Percentiles rank a stretch among this genome's conserved stretches.
phyloP scores from a whole-genome alignment of 2,797 vertebrate species.

The Gymnothorax reevesii region DNA sequence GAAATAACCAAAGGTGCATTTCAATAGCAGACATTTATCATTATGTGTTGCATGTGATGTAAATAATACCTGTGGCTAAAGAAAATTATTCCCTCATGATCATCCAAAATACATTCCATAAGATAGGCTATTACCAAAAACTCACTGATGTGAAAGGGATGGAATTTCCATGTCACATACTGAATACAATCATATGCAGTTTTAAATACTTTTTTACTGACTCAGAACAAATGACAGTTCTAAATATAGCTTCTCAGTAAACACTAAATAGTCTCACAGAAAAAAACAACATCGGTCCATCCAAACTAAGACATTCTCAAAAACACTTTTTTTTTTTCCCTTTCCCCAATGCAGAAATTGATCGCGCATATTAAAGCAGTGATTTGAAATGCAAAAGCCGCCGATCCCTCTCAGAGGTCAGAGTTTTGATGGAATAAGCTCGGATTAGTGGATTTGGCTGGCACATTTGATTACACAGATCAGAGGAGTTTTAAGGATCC shows the following conservation, averaged over 20 bases:
- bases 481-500: conserved; percentile 53
- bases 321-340: conserved; percentile 32
- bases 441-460: conserved; percentile 58
- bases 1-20: background rate
- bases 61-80: background rate
- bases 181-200: background rate
- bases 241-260: background rate
- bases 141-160: background rate
- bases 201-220: background rate
- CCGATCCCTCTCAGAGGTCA: conserved; percentile 56
- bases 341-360: conserved; percentile 47
- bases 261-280: background rate
- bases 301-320: background rate
- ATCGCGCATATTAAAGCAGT: conserved; percentile 52
- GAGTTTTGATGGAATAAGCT: conserved; percentile 53
- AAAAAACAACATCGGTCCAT: background rate
- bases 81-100: background rate
- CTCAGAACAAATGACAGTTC: background rate
- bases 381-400: conserved; percentile 64
- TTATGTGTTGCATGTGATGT: background rate
- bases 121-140: background rate
- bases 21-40: background rate
- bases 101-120: background rate
- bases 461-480: conserved; percentile 53
- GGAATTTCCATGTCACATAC: background rate